Percentiles rank a stretch among this genome's conserved stretches.
Conservation (phyloP, 64 coral and sea anemone species). For the Anthopleura sola region DNA sequence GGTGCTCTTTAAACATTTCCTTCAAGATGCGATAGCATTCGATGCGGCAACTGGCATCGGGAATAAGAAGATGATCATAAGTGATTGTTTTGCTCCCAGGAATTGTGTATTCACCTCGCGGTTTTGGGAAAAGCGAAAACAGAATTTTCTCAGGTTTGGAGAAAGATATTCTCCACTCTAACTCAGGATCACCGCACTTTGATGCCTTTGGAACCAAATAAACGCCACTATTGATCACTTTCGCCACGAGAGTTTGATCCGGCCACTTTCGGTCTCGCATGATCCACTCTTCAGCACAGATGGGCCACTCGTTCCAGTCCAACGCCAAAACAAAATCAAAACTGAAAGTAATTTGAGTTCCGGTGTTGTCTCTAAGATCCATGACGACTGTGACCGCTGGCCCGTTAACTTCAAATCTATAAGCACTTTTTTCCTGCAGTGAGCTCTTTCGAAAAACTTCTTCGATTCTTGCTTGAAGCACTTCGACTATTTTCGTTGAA, state of each 20-base stretch:
- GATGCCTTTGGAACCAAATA: not conserved
- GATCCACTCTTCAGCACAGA: not conserved
- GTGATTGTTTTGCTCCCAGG: too few species aligned
- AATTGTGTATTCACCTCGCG: too few species aligned
- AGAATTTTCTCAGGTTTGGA: conserved; percentile 53
- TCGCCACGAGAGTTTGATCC: not conserved
- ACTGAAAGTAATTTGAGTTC: too few species aligned
- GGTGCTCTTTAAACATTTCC: conserved; percentile 19
- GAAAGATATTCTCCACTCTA: conserved; percentile 70
- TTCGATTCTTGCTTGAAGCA: too few species aligned
- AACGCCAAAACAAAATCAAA: too few species aligned
- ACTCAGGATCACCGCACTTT: not conserved
- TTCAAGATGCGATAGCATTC: too few species aligned
- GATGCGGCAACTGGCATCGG: conserved; percentile 1
- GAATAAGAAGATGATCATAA: not conserved
- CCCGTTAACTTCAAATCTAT: too few species aligned
- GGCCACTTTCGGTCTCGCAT: not conserved
- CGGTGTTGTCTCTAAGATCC: too few species aligned
- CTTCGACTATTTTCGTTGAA: too few species aligned
- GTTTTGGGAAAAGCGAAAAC: not conserved
- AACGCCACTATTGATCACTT: not conserved
- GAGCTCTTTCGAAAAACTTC: too few species aligned
- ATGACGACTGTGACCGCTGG: too few species aligned
- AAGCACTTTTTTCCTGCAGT: too few species aligned
- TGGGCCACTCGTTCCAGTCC: not conserved